These are phyloP conservation scores for Thalassophryne amazonica DNA, from an alignment of 2,797 vertebrate genomes.

Conservation along the genomic window DNA sequence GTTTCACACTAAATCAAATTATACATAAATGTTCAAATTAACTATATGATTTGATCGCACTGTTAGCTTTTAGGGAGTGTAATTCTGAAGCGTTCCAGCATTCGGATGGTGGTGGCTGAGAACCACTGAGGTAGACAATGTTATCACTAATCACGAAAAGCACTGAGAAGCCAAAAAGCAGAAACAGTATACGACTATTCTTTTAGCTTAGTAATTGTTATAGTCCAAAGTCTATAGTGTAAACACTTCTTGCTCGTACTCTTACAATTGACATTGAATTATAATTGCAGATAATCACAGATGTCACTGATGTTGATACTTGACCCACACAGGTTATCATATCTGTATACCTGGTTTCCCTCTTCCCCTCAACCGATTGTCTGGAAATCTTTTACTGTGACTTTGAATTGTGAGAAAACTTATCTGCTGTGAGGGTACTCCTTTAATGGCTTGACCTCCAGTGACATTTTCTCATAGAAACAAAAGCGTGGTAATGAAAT, in stretches of 20 bases:
- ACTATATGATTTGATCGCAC: too few species aligned
- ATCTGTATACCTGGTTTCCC: conserved; percentile 83
- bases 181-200: conserved; percentile 71
- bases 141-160: conserved; percentile 43
- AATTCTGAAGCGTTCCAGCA: background rate
- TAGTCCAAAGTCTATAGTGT: conserved; percentile 75
- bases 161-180: conserved; percentile 60
- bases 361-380: conserved; percentile 90
- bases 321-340: conserved; percentile 91
- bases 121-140: conserved; percentile 48
- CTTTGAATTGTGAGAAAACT: conserved; percentile 92
- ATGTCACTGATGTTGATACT: conserved; percentile 74
- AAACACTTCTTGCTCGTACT: conserved; percentile 69
- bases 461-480: conserved; percentile 73
- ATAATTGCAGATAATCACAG: conserved; percentile 71
- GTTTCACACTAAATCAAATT: too few species aligned
- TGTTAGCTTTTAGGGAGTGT: too few species aligned
- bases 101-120: conserved; percentile 9
- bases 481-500: conserved; percentile 59
- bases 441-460: conserved; percentile 70
- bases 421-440: conserved; percentile 58
- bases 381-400: conserved; percentile 82
- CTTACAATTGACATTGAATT: conserved; percentile 78
- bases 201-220: conserved; percentile 55
- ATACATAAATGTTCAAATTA: too few species aligned